Base-by-base conservation (phyloP, 1,140 invertebrate species). In the Drosophila kurseongensis region DNA sequence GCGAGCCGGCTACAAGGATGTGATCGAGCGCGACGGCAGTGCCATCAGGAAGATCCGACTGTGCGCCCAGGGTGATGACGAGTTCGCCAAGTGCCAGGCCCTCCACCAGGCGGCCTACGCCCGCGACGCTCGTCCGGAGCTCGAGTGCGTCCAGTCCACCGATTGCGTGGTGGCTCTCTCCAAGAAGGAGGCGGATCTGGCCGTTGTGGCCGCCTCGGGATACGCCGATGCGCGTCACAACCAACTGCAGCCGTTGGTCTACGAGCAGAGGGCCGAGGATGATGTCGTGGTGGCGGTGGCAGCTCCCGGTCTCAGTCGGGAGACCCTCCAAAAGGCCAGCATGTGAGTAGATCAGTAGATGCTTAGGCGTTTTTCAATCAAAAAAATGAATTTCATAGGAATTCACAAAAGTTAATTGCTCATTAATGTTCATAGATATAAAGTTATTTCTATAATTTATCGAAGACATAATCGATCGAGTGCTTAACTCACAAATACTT, bases 1-100 rank as follows among this genome's bases (percentile, higher is more conserved):
- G 60, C 94, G 95, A 68, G 95, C 95, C 2, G 96, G 96, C 90
- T 97, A 96, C 80, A 94, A 95, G 44, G 95, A 96, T 75, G 96
- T 97, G n/a, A 96, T 97, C 68, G 96, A 96, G 74, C 94, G 96
- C 23, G 91, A 92, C 23, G 91, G 91, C 51, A 86, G 85, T 44
- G 85, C 80, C 57, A 85, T 91, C 6, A 54, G 91, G 5, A 92
- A 92, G 23, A 92, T 94, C 10, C 94, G 95, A 16, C 91, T 96
- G 63, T 97, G 96, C 79, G 94, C 96, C 8, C 94, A 94, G 16
- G 93, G 93, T 1, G 92, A 94, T 32, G 92, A 93, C 0, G 95
- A 95, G 45, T 78, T 94, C 7, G 92, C 94, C 18, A 97, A 97
- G 85, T 97, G 96, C 69, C 90, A 93, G 2, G 93, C 94, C 0